phyloP scores from a whole-genome alignment of 2,888 invertebrate species.

The Heliconius ismenius region DNA sequence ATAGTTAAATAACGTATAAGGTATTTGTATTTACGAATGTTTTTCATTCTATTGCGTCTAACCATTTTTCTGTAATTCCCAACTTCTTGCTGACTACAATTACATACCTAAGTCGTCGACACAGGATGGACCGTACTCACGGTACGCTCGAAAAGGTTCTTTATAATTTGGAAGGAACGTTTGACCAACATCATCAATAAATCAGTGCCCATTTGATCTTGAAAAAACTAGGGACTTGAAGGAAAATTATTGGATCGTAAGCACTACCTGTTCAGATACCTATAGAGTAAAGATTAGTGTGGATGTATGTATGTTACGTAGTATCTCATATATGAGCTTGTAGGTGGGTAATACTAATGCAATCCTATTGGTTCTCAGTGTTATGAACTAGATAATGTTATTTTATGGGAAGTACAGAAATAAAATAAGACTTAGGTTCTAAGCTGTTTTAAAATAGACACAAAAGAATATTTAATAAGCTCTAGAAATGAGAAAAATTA shows the following conservation, averaged over 20 bases:
- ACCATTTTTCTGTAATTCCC: constrained; percentile 10
- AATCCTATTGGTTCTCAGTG: background rate
- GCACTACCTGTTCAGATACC: constrained; percentile 32
- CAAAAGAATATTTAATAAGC: background rate
- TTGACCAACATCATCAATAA: constrained; percentile 41
- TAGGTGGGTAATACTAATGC: background rate
- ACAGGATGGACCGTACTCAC: constrained; percentile 28
- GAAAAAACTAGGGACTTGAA: constrained; percentile 35
- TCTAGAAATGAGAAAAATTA: background rate
- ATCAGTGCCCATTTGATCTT: constrained; percentile 36
- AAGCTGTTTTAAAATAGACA: background rate
- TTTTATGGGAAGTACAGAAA: background rate
- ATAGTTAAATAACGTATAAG: background rate
- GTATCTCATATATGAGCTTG: background rate
- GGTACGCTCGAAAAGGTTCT: constrained; percentile 32
- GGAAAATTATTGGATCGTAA: constrained; percentile 36
- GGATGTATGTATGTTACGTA: background rate
- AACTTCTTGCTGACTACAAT: constrained; percentile 27
- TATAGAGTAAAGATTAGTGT: background rate
- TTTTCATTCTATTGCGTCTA: background rate
- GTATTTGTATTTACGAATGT: background rate
- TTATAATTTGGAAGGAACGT: constrained; percentile 41
- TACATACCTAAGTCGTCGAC: constrained; percentile 20
- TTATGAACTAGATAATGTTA: background rate
- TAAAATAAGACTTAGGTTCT: background rate